Conservation (phyloP, 2,888 invertebrate species). For the Sussaba pulchella region DNA sequence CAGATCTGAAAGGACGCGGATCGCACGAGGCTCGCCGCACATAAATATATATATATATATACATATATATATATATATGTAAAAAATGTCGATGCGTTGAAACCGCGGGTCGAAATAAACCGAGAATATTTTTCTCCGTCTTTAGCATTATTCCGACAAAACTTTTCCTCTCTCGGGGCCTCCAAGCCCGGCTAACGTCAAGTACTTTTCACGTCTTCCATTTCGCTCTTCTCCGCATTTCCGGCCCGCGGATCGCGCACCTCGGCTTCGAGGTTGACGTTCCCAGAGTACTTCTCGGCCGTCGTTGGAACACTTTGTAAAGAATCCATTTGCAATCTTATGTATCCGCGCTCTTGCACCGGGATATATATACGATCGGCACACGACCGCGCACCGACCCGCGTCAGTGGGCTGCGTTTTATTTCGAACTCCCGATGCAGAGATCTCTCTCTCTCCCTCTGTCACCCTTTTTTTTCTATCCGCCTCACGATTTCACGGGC, state of each 20-base stretch:
- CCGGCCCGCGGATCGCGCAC: slow-evolving; percentile 27
- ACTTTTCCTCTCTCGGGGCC: slow-evolving; percentile 44
- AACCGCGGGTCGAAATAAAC: slow-evolving; percentile 10
- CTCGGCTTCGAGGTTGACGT: slow-evolving; percentile 47
- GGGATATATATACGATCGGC: neutral
- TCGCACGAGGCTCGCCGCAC: no score
- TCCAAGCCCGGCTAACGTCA: slow-evolving; percentile 41
- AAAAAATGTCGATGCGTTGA: slow-evolving; percentile 45
- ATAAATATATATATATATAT: no score
- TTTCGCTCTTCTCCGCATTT: slow-evolving; percentile 51
- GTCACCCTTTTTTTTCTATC: no score
- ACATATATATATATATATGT: no score
- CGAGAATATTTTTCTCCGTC: slow-evolving; percentile 48
- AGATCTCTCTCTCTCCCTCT: neutral
- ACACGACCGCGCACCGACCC: neutral
- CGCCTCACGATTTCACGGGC: slow-evolving; percentile 48
- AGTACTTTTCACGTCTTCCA: slow-evolving; percentile 45
- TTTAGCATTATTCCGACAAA: slow-evolving; percentile 55
- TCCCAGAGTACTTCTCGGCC: slow-evolving; percentile 53
- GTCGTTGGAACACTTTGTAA: slow-evolving; percentile 55
- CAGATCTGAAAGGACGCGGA: slow-evolving; percentile 5
- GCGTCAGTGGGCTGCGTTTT: neutral
- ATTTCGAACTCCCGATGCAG: slow-evolving; percentile 9
- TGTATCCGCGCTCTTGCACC: slow-evolving; percentile 46
- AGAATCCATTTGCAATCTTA: slow-evolving; percentile 66